A percentile compares a stretch with the other conserved stretches of the same genome.
Evolutionary conservation across 64 coral and sea anemone genomes (phyloP).

Genomic region (Catalaphyllia jardinei): DNA sequence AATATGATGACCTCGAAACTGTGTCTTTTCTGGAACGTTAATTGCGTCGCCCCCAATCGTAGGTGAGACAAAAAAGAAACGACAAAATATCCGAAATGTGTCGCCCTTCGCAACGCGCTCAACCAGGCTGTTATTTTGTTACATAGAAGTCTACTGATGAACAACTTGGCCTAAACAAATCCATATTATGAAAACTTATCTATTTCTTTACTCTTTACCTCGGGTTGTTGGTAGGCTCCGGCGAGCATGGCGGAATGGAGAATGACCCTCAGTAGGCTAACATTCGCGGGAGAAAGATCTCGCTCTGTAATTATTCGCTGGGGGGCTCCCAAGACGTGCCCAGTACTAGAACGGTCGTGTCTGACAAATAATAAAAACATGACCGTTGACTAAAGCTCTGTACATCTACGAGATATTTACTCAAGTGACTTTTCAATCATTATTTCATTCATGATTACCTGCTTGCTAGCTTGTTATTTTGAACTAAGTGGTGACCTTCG

Average conservation of each 20-base stretch:
- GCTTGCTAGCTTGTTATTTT: background rate
- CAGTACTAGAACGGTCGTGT: constrained; percentile 37
- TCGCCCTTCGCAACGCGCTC: too few relatives aligned
- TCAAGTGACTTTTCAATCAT: too few relatives aligned
- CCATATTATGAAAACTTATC: too few relatives aligned
- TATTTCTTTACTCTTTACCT: constrained; percentile 5
- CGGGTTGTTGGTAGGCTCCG: background rate
- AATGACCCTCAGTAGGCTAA: constrained; percentile 25
- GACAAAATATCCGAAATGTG: too few relatives aligned
- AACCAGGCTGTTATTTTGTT: too few relatives aligned
- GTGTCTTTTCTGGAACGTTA: too few relatives aligned
- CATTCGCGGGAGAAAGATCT: constrained; percentile 39
- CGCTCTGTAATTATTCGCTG: constrained; percentile 27
- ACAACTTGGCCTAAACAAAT: too few relatives aligned
- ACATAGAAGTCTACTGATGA: too few relatives aligned
- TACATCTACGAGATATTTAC: too few relatives aligned
- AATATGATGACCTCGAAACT: too few relatives aligned
- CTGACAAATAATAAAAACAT: background rate
- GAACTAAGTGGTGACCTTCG: background rate
- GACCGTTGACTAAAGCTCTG: too few relatives aligned
- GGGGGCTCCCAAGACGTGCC: constrained; percentile 40
- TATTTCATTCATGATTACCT: background rate
- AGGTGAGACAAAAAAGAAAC: background rate
- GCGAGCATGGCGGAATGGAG: constrained; percentile 62
- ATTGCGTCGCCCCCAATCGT: too few relatives aligned